Percentiles rank a stretch among this genome's conserved stretches.
Conservation (phyloP, 2,888 invertebrate genomes). For the Ommatoiulus sabulosus region DNA sequence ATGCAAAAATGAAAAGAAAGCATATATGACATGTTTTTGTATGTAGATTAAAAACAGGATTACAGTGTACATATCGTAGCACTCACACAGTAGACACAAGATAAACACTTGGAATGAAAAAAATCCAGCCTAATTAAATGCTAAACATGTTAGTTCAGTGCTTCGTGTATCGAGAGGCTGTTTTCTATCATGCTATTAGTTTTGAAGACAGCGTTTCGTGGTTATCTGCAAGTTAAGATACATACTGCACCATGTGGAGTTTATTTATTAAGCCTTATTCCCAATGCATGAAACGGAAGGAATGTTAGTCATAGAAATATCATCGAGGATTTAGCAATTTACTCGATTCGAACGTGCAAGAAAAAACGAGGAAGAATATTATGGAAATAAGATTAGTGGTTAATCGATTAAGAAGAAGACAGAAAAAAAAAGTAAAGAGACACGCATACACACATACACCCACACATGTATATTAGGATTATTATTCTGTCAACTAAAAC, state of each 20-base stretch:
- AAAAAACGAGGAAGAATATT: background rate
- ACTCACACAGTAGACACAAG: background rate
- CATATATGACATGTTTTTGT: background rate
- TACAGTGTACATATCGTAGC: background rate
- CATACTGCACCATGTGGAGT: background rate
- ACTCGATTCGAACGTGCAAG: background rate
- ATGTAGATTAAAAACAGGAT: background rate
- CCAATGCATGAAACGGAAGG: background rate
- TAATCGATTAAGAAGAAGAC: constrained; percentile 15
- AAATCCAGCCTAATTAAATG: background rate
- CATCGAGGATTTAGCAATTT: background rate
- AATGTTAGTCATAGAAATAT: constrained; percentile 2
- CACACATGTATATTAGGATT: constrained; percentile 16
- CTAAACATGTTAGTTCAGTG: background rate
- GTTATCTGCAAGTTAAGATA: background rate
- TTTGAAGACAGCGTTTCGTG: background rate
- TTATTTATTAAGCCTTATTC: background rate
- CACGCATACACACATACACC: constrained; percentile 23
- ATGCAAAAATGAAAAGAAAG: background rate
- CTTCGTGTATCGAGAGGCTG: background rate
- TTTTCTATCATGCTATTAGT: background rate
- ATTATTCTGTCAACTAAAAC: background rate
- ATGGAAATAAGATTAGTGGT: constrained; percentile 1
- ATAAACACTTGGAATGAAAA: background rate
- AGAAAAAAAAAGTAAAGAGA: background rate